Evolutionary conservation across 1,140 invertebrate genomes (phyloP), one percentile per base, ranked within the genome.

Genomic region (Palaemon carinicauda): DNA sequence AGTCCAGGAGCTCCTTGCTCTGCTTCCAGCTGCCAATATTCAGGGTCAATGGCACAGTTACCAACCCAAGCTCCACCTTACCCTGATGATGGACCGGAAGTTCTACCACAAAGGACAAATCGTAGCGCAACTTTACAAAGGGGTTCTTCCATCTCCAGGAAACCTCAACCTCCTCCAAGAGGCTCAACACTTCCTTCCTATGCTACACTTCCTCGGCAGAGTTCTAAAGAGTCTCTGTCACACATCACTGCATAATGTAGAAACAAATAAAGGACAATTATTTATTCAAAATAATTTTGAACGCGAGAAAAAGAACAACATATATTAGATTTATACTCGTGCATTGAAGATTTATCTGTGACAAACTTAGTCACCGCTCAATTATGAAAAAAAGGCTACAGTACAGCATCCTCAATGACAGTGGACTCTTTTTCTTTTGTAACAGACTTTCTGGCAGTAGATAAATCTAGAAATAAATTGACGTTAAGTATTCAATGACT

Each of bases 221-320:
- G 82, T 51, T 88, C 88, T 24, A 86, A 86, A 71, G 88, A 88
- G 27, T 88, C 88, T 7, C 83, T 78, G 53, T 82, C 88, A 41
- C 88, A 88, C 69, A 88, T 88, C 81, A 88, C 75, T 24, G 88
- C 88, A 41, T 88, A 82, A 86, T 65, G n/a, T 14, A 29, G 51
- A 19, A 21, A 41, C 12, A 41, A 24, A 52, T 27, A 19, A 65
- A 17, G 2, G 17, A 54, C 69, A 21, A 69, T 52, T 52, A n/a
- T n/a, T n/a, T n/a, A n/a, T n/a, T 19, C 29, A 52, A 41, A 17
- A 12, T 27, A 27, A 2, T 54, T 77, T 21, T 21, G 1, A 3
- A 78, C 29, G 51, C 41, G 21, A 27, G 19, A 50, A 73, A 21
- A 24, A 31, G 33, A 3, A 12, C n/a, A n/a, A 31, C 29, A 53